phyloP scores from a whole-genome alignment of 2,113 vertebrate species.

The Triplophysa dalaica region DNA sequence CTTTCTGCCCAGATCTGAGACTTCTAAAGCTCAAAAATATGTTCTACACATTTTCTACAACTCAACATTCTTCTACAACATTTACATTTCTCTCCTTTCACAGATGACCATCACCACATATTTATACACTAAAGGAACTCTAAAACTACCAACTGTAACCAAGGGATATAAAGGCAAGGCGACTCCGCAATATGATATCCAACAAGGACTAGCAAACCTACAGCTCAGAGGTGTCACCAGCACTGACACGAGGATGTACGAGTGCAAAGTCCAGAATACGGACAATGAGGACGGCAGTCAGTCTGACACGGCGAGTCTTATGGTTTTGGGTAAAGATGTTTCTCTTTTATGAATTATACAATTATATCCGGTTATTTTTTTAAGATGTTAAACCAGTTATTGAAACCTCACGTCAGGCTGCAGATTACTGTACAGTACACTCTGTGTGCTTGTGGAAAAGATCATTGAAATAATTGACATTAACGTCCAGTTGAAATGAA shows the following conservation, averaged over 20 bases:
- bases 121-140: neutral
- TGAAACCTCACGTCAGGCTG: no score
- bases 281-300: constrained; percentile 15
- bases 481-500: neutral
- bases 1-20: no score
- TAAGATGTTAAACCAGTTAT: no score
- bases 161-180: neutral
- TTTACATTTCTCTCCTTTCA: neutral
- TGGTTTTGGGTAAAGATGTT: constrained; percentile 65
- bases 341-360: neutral
- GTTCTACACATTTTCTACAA: no score
- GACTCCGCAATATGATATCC: rapidly evolving
- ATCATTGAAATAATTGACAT: neutral
- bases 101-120: constrained; percentile 44
- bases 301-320: constrained; percentile 1
- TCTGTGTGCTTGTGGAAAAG: no score
- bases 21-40: no score
- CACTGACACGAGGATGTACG: constrained; percentile 50
- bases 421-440: no score
- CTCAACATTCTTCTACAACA: no score
- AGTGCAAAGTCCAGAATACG: constrained; percentile 56
- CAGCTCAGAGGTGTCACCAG: constrained; percentile 49
- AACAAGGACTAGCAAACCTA: constrained; percentile 49
- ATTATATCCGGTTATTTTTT: no score
- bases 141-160: rapidly evolving